These are phyloP conservation scores for Baryphthengus martii DNA, from an alignment of 2,113 vertebrate genomes.

Conservation along the genomic window DNA sequence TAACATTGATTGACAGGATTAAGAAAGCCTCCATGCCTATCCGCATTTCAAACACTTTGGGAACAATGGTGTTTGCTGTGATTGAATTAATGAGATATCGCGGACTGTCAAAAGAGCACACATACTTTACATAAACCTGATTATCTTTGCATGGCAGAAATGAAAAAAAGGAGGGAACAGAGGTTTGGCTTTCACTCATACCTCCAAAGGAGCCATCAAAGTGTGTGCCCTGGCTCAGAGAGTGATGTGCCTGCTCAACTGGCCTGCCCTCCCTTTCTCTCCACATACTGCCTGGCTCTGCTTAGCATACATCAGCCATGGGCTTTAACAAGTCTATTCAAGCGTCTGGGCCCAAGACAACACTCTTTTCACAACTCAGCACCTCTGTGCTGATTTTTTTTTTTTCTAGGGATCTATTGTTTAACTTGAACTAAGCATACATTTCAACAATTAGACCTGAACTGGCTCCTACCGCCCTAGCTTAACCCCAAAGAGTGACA, in stretches of 20 bases:
- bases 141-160: slow-evolving; percentile 99
- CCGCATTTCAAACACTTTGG: slow-evolving; percentile 99
- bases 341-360: slow-evolving; percentile 78
- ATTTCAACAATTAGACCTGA: slow-evolving; percentile 77
- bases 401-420: slow-evolving; percentile 77
- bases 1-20: slow-evolving; percentile 99
- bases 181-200: slow-evolving; percentile 82
- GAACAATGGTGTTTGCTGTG: slow-evolving; percentile 98
- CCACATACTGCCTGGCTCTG: slow-evolving; percentile 73
- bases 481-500: slow-evolving; percentile 77
- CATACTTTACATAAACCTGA: slow-evolving; percentile 99
- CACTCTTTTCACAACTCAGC: slow-evolving; percentile 81
- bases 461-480: slow-evolving; percentile 67
- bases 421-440: slow-evolving; percentile 75
- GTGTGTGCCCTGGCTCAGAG: slow-evolving; percentile 77
- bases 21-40: slow-evolving; percentile 90
- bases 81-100: slow-evolving; percentile 99
- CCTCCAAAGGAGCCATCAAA: slow-evolving; percentile 85
- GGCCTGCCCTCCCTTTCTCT: slow-evolving; percentile 80
- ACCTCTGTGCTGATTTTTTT: slow-evolving; percentile 76
- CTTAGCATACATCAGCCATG: slow-evolving; percentile 88
- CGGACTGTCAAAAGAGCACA: slow-evolving; percentile 99
- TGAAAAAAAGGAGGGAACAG: slow-evolving; percentile 79
- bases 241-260: slow-evolving; percentile 80
- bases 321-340: slow-evolving; percentile 96